Evolutionary conservation across 92 coral and sea anemone species (phyloP), one percentile per base, ranked within the genome.

Genomic region (Bergia sp.): DNA sequence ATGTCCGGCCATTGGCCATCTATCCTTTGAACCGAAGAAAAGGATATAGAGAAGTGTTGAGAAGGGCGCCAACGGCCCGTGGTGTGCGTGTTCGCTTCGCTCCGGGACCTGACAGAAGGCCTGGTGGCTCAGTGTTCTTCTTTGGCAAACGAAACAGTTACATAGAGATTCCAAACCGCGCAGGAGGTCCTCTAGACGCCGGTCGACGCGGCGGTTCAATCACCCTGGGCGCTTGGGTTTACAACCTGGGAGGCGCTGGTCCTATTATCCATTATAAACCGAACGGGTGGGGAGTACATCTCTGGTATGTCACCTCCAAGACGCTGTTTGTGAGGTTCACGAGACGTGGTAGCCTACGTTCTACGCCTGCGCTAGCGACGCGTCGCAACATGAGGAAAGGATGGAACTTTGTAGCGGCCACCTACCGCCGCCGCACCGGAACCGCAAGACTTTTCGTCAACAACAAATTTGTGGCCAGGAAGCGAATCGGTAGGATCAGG

Each of bases 71-170:
- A 43, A 89, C 92, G 7, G 98, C 94, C 79, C 90, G 95, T 57
- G 84, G 90, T 50, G 69, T 41, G 29, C 75, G 93, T 7, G 95
- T 95, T 20, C 80, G 89, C 23, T 85, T 89, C 73, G 95, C 88
- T 15, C 90, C 90, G 37, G 96, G 96, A 39, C 96, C 98, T 13
- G 94, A 91, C 81, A 92, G 95, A 41, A 90, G 93, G 49, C 89
- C 80, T 40, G 88, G 90, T 37, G 90, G 96, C 12, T 89, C 98
- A 0, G 86, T 94, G 10, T 86, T 75, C 80, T 95, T 95, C 93
- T 89, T 29, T 75, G 98, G 98, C 73, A 93, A 78, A 10, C 50
- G 37, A 57, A 82, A 92, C 85, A 95, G 98, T 85, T 95, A 92
- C 89, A 79, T 95, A 1, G 96, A 95, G 87, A 95, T 95, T 72